A percentile compares a stretch with the other conserved stretches of the same genome.
These are phyloP conservation scores for Amaurobius ferox DNA, from an alignment of 2,888 invertebrate species.

Conservation along the genomic window DNA sequence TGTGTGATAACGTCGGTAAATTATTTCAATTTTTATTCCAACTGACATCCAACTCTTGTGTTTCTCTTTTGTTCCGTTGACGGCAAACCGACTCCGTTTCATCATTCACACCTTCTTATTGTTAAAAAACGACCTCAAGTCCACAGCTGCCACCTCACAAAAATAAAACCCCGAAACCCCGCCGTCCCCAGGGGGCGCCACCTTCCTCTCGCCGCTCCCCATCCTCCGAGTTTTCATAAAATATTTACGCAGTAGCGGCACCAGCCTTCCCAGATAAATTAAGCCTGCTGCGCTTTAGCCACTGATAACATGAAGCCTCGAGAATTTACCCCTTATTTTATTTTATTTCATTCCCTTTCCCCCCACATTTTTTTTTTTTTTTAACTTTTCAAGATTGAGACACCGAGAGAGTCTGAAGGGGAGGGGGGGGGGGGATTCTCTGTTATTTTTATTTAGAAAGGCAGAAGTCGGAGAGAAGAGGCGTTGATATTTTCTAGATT, in stretches of 20 bases:
- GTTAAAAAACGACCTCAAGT: slow-evolving; percentile 13
- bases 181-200: slow-evolving; percentile 33
- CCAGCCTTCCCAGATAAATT: slow-evolving; percentile 54
- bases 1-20: no score
- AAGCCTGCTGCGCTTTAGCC: slow-evolving; percentile 41
- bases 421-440: background rate
- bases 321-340: slow-evolving; percentile 3
- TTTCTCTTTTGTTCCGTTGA: no score
- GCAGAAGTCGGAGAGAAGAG: slow-evolving; percentile 29
- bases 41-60: no score
- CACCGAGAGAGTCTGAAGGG: slow-evolving; percentile 1
- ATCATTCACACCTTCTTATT: background rate
- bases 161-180: slow-evolving; percentile 28
- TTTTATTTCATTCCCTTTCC: slow-evolving; percentile 3
- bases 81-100: background rate
- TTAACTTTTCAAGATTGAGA: slow-evolving; percentile 37
- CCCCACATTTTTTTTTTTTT: background rate
- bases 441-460: slow-evolving; percentile 37
- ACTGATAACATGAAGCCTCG: slow-evolving; percentile 37
- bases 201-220: slow-evolving; percentile 36
- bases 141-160: slow-evolving; percentile 52
- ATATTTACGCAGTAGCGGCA: slow-evolving; percentile 58
- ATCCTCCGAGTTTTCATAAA: slow-evolving; percentile 57
- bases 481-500: slow-evolving; percentile 31
- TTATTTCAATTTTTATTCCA: no score